Base-by-base conservation (phyloP, 2,888 invertebrate species). In the Drosophila trichaetosa region DNA sequence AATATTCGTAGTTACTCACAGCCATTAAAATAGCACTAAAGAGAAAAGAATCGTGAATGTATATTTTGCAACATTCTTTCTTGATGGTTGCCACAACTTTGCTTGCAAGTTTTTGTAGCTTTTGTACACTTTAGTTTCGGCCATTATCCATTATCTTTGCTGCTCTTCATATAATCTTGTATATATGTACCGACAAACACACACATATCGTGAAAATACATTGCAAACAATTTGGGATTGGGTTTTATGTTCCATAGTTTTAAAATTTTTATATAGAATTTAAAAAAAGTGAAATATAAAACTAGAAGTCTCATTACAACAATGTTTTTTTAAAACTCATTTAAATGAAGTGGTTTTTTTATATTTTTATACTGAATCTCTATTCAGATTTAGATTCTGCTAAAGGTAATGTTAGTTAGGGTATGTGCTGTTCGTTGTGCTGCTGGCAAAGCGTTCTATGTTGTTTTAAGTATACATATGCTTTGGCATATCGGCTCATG, bases 401-500 rank as follows among this genome's bases (percentile, higher is more conserved):
- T 18, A 27, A 8, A 18, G 8, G 1, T 5, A 49, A 5, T 49
- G 1, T 6, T 8, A 2, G 16, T 40, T 4, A 79, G 76, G 29
- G 76, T 40, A 65, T 79, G 13, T 31, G n/a, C 13, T 24, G 46
- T 61, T 62, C 58, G 61, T 24, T 33, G 16, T 5, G 21, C 4
- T n/a, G 6, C 4, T n/a, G 4, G 2, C 21, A 31, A 13, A 4
- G 8, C 2, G 24, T n/a, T 13, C 27, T 3, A 11, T 33, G 56
- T 16, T n/a, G 38, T 53, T 54, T 46, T 40, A 56, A 38, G 62
- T 60, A 31, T 16, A 40, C 54, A 69, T 63, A 64, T 60, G 69
- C 57, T 52, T 27, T 42, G 51, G 58, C 49, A 61, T 64, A 71
- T 78, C 79, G 53, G 66, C 40, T 59, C 52, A 57, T 79, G 29